Base-by-base conservation (phyloP, 2,797 vertebrate species). In the Borostomias antarcticus region DNA sequence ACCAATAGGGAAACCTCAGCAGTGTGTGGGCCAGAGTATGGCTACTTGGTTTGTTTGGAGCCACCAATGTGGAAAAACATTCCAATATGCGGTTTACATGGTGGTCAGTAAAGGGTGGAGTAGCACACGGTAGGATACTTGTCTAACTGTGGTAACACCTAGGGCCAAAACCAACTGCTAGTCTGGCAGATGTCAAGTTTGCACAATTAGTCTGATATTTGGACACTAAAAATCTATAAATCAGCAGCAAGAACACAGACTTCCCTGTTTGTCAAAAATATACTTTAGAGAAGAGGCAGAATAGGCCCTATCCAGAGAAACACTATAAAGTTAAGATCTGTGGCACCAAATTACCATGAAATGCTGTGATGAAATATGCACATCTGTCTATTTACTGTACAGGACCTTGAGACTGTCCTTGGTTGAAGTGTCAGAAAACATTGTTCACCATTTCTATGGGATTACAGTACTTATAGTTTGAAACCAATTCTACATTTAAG, bases 51-150 rank as follows among this genome's bases (percentile, higher is more conserved):
- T 17, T 58, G 40, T 66, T 69, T 32, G 21, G 57, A 73, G 75
- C 74, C 69, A 77, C 76, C 74, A 74, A 74, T 17, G 68, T 61
- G 63, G 62, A 71, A 77, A 77, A 68, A 62, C 72, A 17, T 50
- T 76, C 45, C 57, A 17, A 43, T 61, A 62, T 78, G 62, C 23
- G 15, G 66, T 68, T 53, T 58, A 5, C 47, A 63, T 1, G 66
- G 66, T 74, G 68, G 78, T 80, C 83, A 66, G 32, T 23, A 2
- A 9, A 70, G 72, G 64, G 69, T 9, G 57, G 2, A n/a, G 70
- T 2, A 60, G 47, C 8, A 68, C 75, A 73, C 65, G 72, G n/a
- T n/a, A n/a, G n/a, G n/a, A 64, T 58, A 77, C 50, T 2, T 51
- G 52, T 67, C 57, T 66, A 52, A 80, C 59, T 69, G 69, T 23